Conservation (phyloP, 2,888 invertebrate genomes). For the Cheilosia pagana region DNA sequence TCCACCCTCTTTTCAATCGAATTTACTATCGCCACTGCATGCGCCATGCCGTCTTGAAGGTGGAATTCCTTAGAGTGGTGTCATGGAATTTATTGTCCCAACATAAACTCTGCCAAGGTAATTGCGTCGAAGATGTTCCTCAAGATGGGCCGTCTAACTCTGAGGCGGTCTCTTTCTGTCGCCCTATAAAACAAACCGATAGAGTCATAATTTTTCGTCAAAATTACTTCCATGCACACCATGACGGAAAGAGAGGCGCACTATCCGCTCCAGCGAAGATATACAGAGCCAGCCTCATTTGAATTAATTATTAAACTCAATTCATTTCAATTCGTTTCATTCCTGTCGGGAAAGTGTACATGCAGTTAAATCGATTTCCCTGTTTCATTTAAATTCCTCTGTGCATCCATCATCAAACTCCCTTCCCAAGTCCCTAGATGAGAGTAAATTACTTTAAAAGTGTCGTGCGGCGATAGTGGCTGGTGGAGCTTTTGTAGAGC, state of each 20-base stretch:
- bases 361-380: slow-evolving; percentile 72
- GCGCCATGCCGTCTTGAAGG: slow-evolving; percentile 15
- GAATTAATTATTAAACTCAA: slow-evolving; percentile 75
- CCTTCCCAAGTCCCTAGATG: background rate
- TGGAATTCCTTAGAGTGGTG: slow-evolving; percentile 60
- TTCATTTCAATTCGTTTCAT: slow-evolving; percentile 73
- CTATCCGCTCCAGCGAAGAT: slow-evolving; percentile 27
- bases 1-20: slow-evolving; percentile 46
- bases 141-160: slow-evolving; percentile 35
- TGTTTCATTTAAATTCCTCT: slow-evolving; percentile 70
- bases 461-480: background rate
- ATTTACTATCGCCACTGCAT: slow-evolving; percentile 56
- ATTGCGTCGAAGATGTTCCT: slow-evolving; percentile 61
- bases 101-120: slow-evolving; percentile 70
- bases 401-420: slow-evolving; percentile 34
- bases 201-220: slow-evolving; percentile 73
- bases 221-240: slow-evolving; percentile 41
- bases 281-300: slow-evolving; percentile 51
- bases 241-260: background rate
- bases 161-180: slow-evolving; percentile 6
- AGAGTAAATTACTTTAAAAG: slow-evolving; percentile 54
- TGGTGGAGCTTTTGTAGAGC: slow-evolving; percentile 37
- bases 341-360: slow-evolving; percentile 29
- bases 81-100: slow-evolving; percentile 71
- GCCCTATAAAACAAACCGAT: slow-evolving; percentile 62